Conservation (phyloP, 2,113 vertebrate genomes). For the Diglossa brunneiventris region DNA sequence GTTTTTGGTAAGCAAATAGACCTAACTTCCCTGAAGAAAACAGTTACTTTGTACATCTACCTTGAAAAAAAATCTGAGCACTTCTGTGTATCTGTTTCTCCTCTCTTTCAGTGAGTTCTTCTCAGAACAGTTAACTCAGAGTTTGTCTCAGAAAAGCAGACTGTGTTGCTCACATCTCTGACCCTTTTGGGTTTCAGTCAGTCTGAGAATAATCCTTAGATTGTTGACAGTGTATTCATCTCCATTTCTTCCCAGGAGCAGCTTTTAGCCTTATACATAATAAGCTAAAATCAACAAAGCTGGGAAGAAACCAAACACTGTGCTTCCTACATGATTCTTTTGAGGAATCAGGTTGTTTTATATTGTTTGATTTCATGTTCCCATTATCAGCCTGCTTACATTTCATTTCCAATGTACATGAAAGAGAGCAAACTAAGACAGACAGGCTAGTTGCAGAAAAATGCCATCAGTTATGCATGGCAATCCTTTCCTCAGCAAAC, state of each 20-base stretch:
- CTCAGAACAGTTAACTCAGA: not conserved
- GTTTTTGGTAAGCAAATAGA: not conserved
- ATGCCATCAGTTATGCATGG: not conserved
- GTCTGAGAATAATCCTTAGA: not conserved
- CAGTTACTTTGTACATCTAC: not conserved
- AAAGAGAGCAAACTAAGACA: not conserved
- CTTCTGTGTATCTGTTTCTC: not conserved
- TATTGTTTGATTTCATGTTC: not conserved
- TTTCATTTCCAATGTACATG: not conserved
- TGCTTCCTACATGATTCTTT: not conserved
- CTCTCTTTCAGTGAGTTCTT: not conserved
- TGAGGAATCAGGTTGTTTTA: not conserved
- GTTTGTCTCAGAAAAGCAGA: not conserved
- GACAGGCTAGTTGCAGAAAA: not conserved
- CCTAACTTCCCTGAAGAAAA: not conserved
- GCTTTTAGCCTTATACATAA: not conserved
- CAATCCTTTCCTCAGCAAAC: not conserved
- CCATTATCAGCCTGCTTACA: not conserved
- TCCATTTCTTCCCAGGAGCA: not conserved
- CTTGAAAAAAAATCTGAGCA: not conserved
- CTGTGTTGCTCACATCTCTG: not conserved
- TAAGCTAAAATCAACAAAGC: not conserved
- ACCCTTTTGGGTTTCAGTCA: not conserved
- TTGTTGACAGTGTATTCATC: not conserved
- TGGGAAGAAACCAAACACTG: not conserved